Evolutionary conservation across 2,888 invertebrate species (phyloP).

Genomic region (Sipha maydis): DNA sequence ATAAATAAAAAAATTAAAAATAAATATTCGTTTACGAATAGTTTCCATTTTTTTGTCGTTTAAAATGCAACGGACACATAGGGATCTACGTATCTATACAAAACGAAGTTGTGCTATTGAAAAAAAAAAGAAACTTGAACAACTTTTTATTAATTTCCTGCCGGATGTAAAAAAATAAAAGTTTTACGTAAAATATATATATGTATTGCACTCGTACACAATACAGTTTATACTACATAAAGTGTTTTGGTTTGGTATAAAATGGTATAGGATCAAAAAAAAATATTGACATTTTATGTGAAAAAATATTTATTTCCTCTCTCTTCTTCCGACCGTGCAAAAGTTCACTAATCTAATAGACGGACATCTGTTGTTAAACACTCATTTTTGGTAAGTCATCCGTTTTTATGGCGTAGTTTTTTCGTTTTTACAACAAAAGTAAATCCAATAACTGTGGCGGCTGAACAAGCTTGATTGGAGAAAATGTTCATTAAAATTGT

Average conservation of each 20-base stretch:
- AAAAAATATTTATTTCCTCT: neutral
- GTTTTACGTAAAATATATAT: neutral
- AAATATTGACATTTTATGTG: constrained; percentile 1
- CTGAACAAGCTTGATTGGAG: neutral
- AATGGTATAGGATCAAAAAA: neutral
- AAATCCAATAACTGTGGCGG: neutral
- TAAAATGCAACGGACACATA: neutral
- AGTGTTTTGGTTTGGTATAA: neutral
- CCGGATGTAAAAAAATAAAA: neutral
- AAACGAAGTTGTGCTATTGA: neutral
- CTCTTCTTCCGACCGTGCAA: neutral
- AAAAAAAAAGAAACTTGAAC: neutral
- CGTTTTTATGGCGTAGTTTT: neutral
- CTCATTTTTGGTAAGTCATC: neutral
- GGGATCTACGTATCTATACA: neutral
- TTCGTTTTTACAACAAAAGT: neutral
- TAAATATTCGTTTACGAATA: neutral
- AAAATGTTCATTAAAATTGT: neutral
- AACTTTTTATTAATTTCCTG: neutral
- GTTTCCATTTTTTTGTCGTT: neutral
- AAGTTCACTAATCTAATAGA: neutral
- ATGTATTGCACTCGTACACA: neutral
- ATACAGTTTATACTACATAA: neutral
- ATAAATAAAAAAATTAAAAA: neutral
- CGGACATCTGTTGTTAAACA: neutral